Base-by-base conservation (phyloP, 2,113 vertebrate genomes). In the Syngnathus typhle region DNA sequence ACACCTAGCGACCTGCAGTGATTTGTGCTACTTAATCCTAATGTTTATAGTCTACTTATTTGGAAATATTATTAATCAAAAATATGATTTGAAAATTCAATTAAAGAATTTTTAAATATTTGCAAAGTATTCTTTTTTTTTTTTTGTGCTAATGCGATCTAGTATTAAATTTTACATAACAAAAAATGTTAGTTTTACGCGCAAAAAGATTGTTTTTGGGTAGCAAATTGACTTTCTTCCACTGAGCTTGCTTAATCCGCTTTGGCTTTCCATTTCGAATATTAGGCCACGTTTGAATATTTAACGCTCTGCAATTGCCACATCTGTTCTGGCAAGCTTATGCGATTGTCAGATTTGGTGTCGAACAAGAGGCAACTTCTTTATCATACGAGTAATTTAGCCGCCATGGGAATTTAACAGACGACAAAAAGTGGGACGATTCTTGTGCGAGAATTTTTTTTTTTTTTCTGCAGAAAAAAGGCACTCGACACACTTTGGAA, bases 331-430 rank as follows among this genome's bases (percentile, higher is more conserved):
- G 46, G 3, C 19, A 56, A 58, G 36, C 63, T 51, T 60, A 64
- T 21, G 11, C 41, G 43, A 54, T 41, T 19, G n/a, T n/a, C 16
- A 21, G 47, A 16, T 65, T 21, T 63, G 37, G 51, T 58, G 52
- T 59, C 49, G 52, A 60, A 59, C 44, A 58, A 44, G 55, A 43
- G 56, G n/a, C n/a, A 44, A 52, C 37, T 64, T 52, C 69, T 75
- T 41, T 64, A 32, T 75, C 56, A 44, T 41, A 68, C 74, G 72
- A 63, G 65, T 69, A 16, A 70, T 76, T 69, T 51, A 32, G 56
- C 62, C 18, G 62, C 67, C 63, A 65, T 15, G 59, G 46, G 52
- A 52, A 15, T 67, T 75, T 43, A 59, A 72, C 46, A 68, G 70
- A 55, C n/a, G 51, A 54, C 36, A 51, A 32, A 18, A 59, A 37